Conservation (phyloP, 2,888 invertebrate genomes). For the Mycalesis mineus region DNA sequence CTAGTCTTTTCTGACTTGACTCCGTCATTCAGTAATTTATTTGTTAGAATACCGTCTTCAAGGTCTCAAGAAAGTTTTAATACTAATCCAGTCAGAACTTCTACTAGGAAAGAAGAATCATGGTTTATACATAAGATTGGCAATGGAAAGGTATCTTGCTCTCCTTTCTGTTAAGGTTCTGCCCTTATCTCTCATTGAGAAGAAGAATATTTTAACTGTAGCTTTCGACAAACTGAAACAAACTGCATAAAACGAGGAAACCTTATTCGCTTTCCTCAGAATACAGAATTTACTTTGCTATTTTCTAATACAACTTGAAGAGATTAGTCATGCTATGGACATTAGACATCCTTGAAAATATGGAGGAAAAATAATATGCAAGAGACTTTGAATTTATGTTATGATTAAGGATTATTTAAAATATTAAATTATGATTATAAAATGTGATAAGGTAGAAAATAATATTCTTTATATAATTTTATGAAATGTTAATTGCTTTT, state of each 20-base stretch:
- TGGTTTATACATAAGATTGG: constrained; percentile 53
- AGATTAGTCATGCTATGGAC: constrained; percentile 64
- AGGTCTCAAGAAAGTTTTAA: constrained; percentile 55
- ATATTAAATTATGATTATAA: too few species aligned
- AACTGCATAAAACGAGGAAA: constrained; percentile 53
- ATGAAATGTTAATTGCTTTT: too few species aligned
- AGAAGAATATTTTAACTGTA: constrained; percentile 51
- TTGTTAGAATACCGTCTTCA: constrained; percentile 51
- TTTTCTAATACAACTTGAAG: constrained; percentile 73
- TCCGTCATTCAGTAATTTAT: too few species aligned
- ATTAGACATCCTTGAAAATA: constrained; percentile 70
- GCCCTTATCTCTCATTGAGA: constrained; percentile 55
- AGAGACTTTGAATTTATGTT: too few species aligned
- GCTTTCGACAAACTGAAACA: constrained; percentile 59
- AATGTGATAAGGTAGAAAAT: too few species aligned
- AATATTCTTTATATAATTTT: too few species aligned
- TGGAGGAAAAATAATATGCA: too few species aligned
- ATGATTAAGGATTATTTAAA: too few species aligned
- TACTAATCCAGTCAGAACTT: constrained; percentile 52
- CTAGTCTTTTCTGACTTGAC: too few species aligned
- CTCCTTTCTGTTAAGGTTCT: constrained; percentile 60
- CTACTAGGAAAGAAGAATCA: constrained; percentile 59
- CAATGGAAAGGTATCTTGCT: constrained; percentile 66
- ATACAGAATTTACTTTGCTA: constrained; percentile 79
- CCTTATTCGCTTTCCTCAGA: constrained; percentile 74